Evolutionary conservation across 2,797 vertebrate species (phyloP), one percentile per base, ranked within the genome.

Genomic region (Falco naumanni): DNA sequence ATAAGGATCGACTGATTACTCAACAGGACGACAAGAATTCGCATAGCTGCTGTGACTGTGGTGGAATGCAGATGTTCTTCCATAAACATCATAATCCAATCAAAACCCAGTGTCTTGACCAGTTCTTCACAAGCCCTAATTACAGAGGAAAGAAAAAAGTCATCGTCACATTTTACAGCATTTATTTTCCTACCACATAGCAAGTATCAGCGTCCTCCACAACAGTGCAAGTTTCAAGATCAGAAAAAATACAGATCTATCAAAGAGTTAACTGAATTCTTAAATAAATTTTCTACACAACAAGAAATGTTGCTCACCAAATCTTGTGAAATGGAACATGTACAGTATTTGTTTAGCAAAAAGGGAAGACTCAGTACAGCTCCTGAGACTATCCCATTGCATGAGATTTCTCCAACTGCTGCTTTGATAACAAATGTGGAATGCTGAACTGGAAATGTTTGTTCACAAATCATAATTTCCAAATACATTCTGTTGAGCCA

Each of bases 71-170:
- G 96, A 78, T 99, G 99, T 43, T 99, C 99, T 91, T 99, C 99
- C 99, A 99, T 99, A 91, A 99, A 99, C 99, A 99, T 99, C 98
- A 99, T 96, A 70, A 99, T 98, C 99, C 99, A 99, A 87, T 99
- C 99, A 51, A 99, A 99, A 60, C 99, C 99, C 96, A 99, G 97
- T 0, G 98, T 99, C 93, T 98, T 98, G 83, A 99, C 98, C 81
- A 99, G 98, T 76, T 99, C 99, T 97, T 99, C 99, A 39, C 99
- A 99, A 11, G 99, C 99, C 97, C 99, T 99, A 96, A 63, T 93
- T 26, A 81, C 95, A 89, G 3, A 91, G 45, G 82, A 64, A 3
- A 79, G 31, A 39, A 90, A 43, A 89, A 39, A 86, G 53, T 45
- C 45, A 19, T 45, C 18, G 41, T 59, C 39, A 84, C 59, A 64